Evolutionary conservation across 2,113 vertebrate species (phyloP), one percentile per base, ranked within the genome.

Genomic region (Entosphenus tridentatus): DNA sequence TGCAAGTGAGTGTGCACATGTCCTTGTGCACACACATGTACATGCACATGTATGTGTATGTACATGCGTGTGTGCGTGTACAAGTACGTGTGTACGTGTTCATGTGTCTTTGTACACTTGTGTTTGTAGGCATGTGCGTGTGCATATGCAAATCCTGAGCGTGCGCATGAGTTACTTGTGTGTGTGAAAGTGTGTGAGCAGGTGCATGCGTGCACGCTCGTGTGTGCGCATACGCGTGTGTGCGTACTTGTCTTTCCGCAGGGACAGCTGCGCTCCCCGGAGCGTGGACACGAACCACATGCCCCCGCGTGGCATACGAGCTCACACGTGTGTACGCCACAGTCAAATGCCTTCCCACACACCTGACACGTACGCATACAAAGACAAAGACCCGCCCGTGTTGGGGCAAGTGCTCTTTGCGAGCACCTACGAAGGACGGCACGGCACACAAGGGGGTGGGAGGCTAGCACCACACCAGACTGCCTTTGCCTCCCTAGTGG

Each of bases 241-340:
- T 17, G 3, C 16, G 18, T 62, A 62, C 58, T 14, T 62, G 62
- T 65, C 62, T 65, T 65, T n/a, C 62, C 62, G 18, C 62, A 65
- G 18, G 62, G 62, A 18, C 62, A 65, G 62, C n/a, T 65, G 62
- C 62, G 62, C 18, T 16, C n/a, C 8, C 62, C 62, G 9, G 62
- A 65, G 62, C 8, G n/a, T n/a, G 62, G 62, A 18, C 62, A 65
- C n/a, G n/a, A 16, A n/a, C n/a, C n/a, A 10, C 62, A 65, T 2
- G 62, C 62, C 18, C 62, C 62, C 18, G 62, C n/a, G 18, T 65
- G 62, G 10, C 62, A 65, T 2, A 65, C 18, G n/a, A 65, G 8
- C 62, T 65, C n/a, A 65, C 62, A 65, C 18, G 62, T 65, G 10
- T 65, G 62, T 21, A 65, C 62, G n/a, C 62, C 62, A 11, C 62